Evolutionary conservation across 2,113 vertebrate genomes (phyloP).

Genomic region (Oreochromis aureus): DNA sequence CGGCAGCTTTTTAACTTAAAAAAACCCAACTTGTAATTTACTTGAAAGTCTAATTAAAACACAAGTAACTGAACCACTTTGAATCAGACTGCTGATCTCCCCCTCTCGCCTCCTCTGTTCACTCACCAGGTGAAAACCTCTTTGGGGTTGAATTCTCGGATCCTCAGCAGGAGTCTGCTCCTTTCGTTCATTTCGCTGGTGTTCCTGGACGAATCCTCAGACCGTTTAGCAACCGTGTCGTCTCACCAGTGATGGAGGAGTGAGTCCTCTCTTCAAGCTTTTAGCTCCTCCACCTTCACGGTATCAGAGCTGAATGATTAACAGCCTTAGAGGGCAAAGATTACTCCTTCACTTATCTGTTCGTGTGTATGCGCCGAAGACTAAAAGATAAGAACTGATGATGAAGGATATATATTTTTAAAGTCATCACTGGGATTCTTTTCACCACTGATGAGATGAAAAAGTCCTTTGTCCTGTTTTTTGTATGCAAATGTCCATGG

Average conservation of each 20-base stretch:
- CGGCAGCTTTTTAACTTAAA: neutral
- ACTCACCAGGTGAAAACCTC: constrained; percentile 68
- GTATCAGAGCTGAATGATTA: constrained; percentile 55
- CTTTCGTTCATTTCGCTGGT: neutral
- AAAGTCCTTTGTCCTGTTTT: neutral
- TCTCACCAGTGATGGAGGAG: neutral
- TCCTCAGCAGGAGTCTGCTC: neutral
- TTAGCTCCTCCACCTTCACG: neutral
- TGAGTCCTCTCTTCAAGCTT: neutral
- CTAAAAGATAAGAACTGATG: neutral
- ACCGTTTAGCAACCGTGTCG: neutral
- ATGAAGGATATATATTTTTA: neutral
- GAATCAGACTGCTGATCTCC: neutral
- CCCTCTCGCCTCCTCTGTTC: neutral
- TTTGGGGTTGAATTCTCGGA: constrained; percentile 27
- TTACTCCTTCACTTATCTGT: constrained; percentile 2
- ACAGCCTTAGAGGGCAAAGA: constrained; percentile 53
- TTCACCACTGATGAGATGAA: neutral
- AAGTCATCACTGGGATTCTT: neutral
- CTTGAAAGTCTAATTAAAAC: neutral
- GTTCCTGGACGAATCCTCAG: neutral
- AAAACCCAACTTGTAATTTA: neutral
- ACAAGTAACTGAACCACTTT: neutral
- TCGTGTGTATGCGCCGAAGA: neutral
- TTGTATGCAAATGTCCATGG: neutral